A percentile compares a stretch with the other conserved stretches of the same genome.
Evolutionary conservation across 2,113 vertebrate genomes (phyloP).

Genomic region (Laticauda laticaudata): DNA sequence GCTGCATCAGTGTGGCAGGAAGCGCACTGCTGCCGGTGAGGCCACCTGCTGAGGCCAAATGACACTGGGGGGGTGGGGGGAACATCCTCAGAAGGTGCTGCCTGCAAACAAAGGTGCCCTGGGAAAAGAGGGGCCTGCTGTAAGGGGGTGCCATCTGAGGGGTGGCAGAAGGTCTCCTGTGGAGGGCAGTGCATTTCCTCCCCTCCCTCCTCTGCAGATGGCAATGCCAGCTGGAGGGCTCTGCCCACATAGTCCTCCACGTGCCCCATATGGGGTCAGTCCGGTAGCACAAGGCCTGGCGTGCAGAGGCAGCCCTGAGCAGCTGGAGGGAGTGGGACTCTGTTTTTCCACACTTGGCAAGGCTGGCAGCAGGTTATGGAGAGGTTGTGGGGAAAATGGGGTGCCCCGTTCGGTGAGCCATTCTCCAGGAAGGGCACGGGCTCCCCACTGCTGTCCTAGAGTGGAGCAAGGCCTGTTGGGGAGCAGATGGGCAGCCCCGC

Average conservation of each 20-base stretch:
- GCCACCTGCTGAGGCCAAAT: background rate
- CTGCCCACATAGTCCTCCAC: background rate
- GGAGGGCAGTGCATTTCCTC: background rate
- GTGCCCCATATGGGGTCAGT: background rate
- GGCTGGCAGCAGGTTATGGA: background rate
- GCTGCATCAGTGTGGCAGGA: background rate
- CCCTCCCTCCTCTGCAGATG: background rate
- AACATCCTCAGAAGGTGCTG: background rate
- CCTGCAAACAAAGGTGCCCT: no score
- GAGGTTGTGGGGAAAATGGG: background rate
- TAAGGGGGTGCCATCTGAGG: no score
- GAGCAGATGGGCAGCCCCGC: background rate
- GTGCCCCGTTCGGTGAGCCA: background rate
- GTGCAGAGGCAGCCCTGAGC: background rate
- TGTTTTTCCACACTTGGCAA: constrained; percentile 19
- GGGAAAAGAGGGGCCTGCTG: background rate
- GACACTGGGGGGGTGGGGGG: background rate
- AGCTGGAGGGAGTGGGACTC: background rate
- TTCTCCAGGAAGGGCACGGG: background rate
- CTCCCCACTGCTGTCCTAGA: no score
- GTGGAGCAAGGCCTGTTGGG: background rate
- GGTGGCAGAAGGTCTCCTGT: background rate
- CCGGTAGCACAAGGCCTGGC: background rate
- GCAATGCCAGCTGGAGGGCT: background rate
- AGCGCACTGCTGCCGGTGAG: background rate